Conservation (phyloP, 2,113 vertebrate species). For the Cryptomyrus ogoouensis region DNA sequence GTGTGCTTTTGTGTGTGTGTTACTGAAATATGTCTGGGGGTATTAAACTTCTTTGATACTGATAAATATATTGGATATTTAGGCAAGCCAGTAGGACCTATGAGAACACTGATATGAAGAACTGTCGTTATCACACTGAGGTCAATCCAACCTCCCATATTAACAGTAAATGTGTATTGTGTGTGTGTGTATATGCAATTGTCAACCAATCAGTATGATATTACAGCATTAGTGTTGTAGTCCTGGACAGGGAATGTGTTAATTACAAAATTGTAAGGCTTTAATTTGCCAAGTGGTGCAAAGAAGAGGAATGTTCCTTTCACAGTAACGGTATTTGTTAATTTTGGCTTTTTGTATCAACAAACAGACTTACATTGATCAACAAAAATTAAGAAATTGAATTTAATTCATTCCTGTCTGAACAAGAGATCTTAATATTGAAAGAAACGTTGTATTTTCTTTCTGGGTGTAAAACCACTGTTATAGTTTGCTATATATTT, state of each 20-base stretch:
- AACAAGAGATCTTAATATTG: not conserved
- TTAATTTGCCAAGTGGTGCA: slow-evolving; percentile 34
- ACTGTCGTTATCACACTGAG: slow-evolving; percentile 49
- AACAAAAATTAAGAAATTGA: not conserved
- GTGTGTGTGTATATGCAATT: slow-evolving; percentile 46
- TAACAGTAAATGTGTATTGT: slow-evolving; percentile 58
- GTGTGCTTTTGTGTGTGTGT: not conserved
- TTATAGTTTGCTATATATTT: not conserved
- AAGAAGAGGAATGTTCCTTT: not conserved
- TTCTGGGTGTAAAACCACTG: not conserved
- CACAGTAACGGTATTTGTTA: not conserved
- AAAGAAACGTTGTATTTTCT: not conserved
- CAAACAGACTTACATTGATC: not conserved
- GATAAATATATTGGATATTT: not conserved
- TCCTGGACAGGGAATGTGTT: slow-evolving; percentile 23
- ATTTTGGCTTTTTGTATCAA: not conserved
- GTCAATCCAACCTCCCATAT: slow-evolving; percentile 44
- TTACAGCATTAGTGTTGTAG: slow-evolving; percentile 47
- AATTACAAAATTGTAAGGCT: not conserved
- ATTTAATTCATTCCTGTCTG: not conserved
- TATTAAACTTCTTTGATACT: slow-evolving; percentile 27
- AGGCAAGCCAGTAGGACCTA: slow-evolving; percentile 47
- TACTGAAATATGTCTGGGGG: not conserved
- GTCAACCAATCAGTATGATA: slow-evolving; percentile 55
- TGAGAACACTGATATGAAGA: slow-evolving; percentile 46